Evolutionary conservation across 2,888 invertebrate species (phyloP).

Genomic region (Arge pagana): DNA sequence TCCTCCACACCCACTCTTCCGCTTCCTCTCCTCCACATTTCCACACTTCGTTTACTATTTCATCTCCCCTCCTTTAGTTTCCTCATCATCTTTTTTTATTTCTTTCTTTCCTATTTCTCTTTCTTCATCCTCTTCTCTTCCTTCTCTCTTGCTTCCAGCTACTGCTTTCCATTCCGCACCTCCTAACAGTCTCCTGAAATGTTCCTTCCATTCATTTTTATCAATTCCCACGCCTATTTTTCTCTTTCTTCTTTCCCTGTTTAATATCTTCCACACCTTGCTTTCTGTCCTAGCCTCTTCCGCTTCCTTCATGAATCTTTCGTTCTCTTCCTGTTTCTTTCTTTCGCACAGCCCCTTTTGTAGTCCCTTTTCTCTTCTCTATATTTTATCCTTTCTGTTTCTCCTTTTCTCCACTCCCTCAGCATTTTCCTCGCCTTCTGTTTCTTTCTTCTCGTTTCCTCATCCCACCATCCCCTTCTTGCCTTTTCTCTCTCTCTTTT

Average conservation of each 20-base stretch:
- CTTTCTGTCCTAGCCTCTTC: constrained; percentile 11
- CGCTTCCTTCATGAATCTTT: constrained; percentile 3
- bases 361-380: constrained; percentile 2
- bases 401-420: not conserved
- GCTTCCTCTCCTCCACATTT: constrained; percentile 1
- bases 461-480: not conserved
- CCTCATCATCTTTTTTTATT: not conserved
- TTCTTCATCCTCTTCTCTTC: constrained; percentile 1
- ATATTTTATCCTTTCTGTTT: constrained; percentile 11
- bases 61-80: not conserved
- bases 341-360: not conserved
- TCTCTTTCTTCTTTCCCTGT: not conserved
- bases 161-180: not conserved
- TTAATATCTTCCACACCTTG: constrained; percentile 14
- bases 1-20: not conserved
- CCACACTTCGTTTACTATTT: not conserved
- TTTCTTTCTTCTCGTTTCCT: not conserved
- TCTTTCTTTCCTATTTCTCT: not conserved
- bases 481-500: no score
- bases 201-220: not conserved
- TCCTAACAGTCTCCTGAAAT: constrained; percentile 16
- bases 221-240: not conserved
- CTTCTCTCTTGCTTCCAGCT: not conserved
- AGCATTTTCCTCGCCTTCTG: not conserved
- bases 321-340: constrained; percentile 16